These are phyloP conservation scores for Synanthedon tipuliformis DNA, from an alignment of 2,888 invertebrate genomes.

Conservation along the genomic window DNA sequence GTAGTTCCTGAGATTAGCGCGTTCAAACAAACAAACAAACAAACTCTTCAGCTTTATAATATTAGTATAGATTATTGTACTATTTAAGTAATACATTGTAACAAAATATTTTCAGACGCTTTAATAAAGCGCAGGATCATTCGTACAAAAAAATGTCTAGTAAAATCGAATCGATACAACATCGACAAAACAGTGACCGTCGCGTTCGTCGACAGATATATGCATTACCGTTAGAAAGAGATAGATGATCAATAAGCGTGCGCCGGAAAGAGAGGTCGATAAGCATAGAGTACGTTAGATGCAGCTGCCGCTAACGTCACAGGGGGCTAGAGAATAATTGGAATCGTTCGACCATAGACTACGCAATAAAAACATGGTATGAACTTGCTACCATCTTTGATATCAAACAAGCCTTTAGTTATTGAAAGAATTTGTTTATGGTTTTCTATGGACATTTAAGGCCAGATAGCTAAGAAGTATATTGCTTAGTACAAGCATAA, in stretches of 20 bases:
- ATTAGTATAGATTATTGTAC: no score
- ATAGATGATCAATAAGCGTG: slow-evolving; percentile 13
- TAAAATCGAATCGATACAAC: slow-evolving; percentile 51
- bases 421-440: no score
- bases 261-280: slow-evolving; percentile 32
- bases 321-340: slow-evolving; percentile 52
- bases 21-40: no score
- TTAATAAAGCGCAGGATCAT: not conserved
- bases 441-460: no score
- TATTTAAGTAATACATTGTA: not conserved
- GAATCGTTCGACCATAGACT: slow-evolving; percentile 49
- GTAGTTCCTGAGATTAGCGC: no score
- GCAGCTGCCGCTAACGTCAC: slow-evolving; percentile 66
- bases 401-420: not conserved
- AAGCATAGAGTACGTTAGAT: slow-evolving; percentile 49
- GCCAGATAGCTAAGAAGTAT: no score
- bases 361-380: not conserved
- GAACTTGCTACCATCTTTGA: not conserved
- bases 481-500: no score
- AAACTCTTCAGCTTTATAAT: no score
- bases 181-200: slow-evolving; percentile 35
- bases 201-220: slow-evolving; percentile 35
- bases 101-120: not conserved
- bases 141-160: not conserved
- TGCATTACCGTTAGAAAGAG: slow-evolving; percentile 33